These are phyloP conservation scores for Scartelaos histophorus DNA, from an alignment of 2,113 vertebrate species.

Conservation along the genomic window DNA sequence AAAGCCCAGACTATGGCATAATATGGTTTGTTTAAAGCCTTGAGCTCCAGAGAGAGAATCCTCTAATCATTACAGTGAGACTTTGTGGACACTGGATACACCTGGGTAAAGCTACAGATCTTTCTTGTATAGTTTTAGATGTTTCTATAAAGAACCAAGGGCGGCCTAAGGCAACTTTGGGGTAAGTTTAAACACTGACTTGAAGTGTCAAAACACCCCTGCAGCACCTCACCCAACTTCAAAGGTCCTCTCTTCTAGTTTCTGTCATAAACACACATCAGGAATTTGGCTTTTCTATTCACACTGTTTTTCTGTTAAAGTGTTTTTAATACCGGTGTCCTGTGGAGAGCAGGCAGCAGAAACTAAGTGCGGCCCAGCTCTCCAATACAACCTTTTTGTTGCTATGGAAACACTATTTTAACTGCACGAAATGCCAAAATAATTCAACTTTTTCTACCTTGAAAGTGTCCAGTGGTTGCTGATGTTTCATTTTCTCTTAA, in stretches of 20 bases:
- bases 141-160: constrained; percentile 46
- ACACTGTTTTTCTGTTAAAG: constrained; percentile 1
- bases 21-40: neutral
- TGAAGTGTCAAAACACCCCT: constrained; percentile 52
- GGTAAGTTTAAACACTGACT: constrained; percentile 50
- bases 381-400: constrained; percentile 4
- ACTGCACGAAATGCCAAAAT: neutral
- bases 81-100: neutral
- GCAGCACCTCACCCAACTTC: constrained; percentile 47
- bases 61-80: neutral
- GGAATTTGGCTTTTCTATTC: constrained; percentile 38
- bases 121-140: constrained; percentile 37
- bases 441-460: neutral
- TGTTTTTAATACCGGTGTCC: constrained; percentile 4
- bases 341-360: constrained; percentile 4
- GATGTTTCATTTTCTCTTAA: neutral
- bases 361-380: constrained; percentile 1
- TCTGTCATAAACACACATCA: constrained; percentile 46
- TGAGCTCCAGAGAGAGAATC: neutral
- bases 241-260: constrained; percentile 41
- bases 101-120: constrained; percentile 17
- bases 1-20: too few relatives aligned
- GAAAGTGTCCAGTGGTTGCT: neutral
- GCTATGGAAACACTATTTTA: constrained; percentile 7
- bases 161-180: constrained; percentile 41